Evolutionary conservation across 92 coral and sea anemone genomes (phyloP).

Genomic region (Epizoanthus illoricatus): DNA sequence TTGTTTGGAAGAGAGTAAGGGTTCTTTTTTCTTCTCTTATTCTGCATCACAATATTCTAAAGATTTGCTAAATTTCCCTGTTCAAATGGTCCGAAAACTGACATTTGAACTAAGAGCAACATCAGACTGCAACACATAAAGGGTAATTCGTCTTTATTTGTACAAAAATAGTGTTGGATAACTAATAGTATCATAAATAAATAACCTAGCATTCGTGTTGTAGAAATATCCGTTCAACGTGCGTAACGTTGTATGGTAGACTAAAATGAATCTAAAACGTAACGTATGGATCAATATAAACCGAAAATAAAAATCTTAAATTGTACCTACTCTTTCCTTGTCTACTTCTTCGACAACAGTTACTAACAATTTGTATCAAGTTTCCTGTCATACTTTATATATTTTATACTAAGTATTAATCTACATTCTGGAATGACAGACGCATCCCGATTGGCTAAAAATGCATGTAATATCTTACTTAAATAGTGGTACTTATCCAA

Average conservation of each 20-base stretch:
- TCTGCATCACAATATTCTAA: no score
- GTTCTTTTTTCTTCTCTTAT: no score
- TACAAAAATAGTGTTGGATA: slow-evolving; percentile 12
- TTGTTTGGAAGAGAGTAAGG: no score
- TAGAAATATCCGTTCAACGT: neutral
- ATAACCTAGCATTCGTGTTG: neutral
- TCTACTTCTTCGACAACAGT: no score
- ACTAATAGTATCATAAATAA: neutral
- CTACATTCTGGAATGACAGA: neutral
- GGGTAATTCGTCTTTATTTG: neutral
- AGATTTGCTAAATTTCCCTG: no score
- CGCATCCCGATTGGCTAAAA: neutral
- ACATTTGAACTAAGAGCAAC: no score
- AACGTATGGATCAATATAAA: neutral
- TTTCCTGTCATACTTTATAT: neutral
- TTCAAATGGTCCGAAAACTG: no score
- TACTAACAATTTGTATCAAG: neutral
- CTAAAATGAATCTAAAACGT: neutral
- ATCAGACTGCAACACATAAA: neutral
- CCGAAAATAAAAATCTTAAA: neutral
- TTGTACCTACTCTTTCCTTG: neutral
- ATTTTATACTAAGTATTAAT: neutral
- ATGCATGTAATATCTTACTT: neutral
- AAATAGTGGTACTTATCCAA: neutral
- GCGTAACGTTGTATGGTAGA: neutral